Conservation (phyloP, 2,888 invertebrate species). For the Scaptomyza caliginosa region DNA sequence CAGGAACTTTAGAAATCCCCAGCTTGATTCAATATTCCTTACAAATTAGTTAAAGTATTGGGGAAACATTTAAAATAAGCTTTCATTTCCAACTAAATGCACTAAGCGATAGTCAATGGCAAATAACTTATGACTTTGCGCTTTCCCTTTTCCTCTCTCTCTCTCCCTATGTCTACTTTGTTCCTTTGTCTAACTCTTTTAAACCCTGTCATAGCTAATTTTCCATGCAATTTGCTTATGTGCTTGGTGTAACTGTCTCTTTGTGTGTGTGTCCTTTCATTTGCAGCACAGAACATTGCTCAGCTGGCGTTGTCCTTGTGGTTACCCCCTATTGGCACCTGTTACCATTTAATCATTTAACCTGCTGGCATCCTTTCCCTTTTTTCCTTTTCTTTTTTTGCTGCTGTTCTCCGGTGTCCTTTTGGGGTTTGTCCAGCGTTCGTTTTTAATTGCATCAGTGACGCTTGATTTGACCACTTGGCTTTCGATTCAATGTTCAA, state of each 20-base stretch:
- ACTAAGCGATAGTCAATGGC: neutral
- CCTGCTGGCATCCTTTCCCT: slow-evolving; percentile 17
- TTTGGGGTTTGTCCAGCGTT: slow-evolving; percentile 26
- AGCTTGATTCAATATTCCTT: too few species aligned
- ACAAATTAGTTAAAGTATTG: too few species aligned
- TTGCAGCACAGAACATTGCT: slow-evolving; percentile 3
- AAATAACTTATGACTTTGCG: neutral
- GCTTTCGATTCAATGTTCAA: slow-evolving; percentile 58
- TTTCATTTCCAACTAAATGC: too few species aligned
- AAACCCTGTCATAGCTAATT: slow-evolving; percentile 57
- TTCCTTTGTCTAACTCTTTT: neutral
- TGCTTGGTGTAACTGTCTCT: neutral
- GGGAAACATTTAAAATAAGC: too few species aligned
- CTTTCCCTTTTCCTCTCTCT: neutral
- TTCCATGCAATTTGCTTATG: slow-evolving; percentile 67
- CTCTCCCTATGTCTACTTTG: neutral
- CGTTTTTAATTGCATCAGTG: slow-evolving; percentile 75
- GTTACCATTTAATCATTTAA: slow-evolving; percentile 7
- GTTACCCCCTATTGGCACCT: neutral
- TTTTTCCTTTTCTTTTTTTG: neutral
- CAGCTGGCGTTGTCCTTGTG: neutral
- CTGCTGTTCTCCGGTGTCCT: neutral
- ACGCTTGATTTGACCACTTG: slow-evolving; percentile 71
- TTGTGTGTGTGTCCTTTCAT: neutral
- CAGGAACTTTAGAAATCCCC: too few species aligned